These are phyloP conservation scores for Ctenosaura bakeri DNA, from an alignment of 2,797 vertebrate species.

Conservation along the genomic window DNA sequence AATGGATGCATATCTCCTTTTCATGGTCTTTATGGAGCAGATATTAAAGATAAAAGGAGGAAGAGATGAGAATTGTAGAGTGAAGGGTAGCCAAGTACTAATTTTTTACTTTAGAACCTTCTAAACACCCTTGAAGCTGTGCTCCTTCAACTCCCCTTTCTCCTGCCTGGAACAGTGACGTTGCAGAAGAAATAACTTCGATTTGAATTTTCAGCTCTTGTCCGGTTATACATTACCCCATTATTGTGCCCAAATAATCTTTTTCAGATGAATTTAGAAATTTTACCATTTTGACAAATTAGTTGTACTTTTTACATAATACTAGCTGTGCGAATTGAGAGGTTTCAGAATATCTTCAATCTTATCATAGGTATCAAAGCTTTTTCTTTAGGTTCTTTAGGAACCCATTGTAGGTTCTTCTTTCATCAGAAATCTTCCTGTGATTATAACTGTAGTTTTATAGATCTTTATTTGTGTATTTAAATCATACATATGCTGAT, in stretches of 20 bases:
- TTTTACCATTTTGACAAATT: not conserved
- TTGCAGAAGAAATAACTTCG: not conserved
- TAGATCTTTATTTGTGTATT: not conserved
- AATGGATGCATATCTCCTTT: not conserved
- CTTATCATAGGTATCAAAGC: not conserved
- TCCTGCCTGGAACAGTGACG: not conserved
- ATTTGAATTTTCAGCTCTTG: not conserved
- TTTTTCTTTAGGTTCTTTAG: too few relatives aligned
- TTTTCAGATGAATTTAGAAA: not conserved
- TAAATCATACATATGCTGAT: rapidly evolving
- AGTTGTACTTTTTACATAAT: not conserved
- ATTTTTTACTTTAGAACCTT: not conserved
- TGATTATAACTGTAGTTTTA: not conserved
- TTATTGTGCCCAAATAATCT: too few relatives aligned
- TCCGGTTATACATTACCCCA: not conserved
- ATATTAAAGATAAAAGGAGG: not conserved
- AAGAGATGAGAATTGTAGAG: not conserved
- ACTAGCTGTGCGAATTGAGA: not conserved
- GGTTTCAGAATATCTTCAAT: not conserved
- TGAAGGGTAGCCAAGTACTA: too few relatives aligned
- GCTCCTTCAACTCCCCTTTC: not conserved
- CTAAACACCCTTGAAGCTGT: not conserved
- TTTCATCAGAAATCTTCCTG: not conserved
- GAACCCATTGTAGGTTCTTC: too few relatives aligned
- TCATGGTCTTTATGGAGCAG: not conserved